Evolutionary conservation across 1,140 invertebrate genomes (phyloP), one percentile per base, ranked within the genome.

Genomic region (Ooceraea biroi): DNA sequence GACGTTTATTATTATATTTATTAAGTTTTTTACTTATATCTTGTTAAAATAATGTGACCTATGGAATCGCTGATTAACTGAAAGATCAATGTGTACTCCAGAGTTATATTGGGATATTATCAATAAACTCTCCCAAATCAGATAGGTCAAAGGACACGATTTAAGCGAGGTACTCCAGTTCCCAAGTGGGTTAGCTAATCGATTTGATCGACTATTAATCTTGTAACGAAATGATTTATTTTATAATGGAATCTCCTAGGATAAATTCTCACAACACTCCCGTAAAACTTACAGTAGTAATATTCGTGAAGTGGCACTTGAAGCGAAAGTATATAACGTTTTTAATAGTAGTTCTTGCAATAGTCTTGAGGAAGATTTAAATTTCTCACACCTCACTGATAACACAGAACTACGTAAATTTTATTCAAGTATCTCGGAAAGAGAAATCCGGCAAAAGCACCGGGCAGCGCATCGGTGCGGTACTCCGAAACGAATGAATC

Each of bases 401-500:
- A 19, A n/a, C 30, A 52, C 14, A 27, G 22, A 57, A 19, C n/a
- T 17, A 11, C 41, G n/a, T 14, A 69, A 69, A 80, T 69, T 69
- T 68, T 25, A 80, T 80, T 71, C 65, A 27, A 55, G 19, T 44
- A 2, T 14, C 22, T 57, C 41, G 48, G 44, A 22, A 36, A 36
- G 36, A 36, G 36, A 36, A 36, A 36, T 2, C 7, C 14, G 41
- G 44, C 12, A 25, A 14, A 27, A 69, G 22, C n/a, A n/a, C n/a
- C n/a, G 12, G 60, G 46, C 36, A 66, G 22, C 74, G 41, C 27
- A 14, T 36, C 36, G 36, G 36, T 7, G 22, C 36, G 36, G 4
- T 55, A 4, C 17, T 46, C 25, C 41, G 65, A 25, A 10, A 27
- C 19, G 10, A 57, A 80, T 69, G 44, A 80, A 69, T 80, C 76